Conservation (phyloP, 2,888 invertebrate genomes). For the Chymomyza amoena region DNA sequence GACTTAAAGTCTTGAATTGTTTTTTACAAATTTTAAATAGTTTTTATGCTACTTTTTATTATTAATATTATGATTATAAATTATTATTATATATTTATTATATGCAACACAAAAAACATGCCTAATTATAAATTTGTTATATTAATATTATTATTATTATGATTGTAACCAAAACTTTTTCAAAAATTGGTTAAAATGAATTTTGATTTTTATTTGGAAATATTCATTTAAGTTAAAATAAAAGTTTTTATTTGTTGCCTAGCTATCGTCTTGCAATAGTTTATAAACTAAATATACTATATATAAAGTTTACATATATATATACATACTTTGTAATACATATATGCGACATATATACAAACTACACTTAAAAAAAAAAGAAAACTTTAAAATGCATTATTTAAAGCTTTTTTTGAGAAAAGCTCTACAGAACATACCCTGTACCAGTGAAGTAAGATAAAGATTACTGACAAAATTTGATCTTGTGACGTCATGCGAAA, state of each 20-base stretch:
- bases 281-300: slow-evolving; percentile 19
- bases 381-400: slow-evolving; percentile 22
- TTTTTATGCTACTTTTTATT: slow-evolving; percentile 11
- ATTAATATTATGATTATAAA: slow-evolving; percentile 41
- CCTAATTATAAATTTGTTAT: slow-evolving; percentile 43
- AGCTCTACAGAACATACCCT: slow-evolving; percentile 1
- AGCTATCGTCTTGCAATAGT: not conserved
- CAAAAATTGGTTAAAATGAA: slow-evolving; percentile 49
- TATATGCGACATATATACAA: slow-evolving; percentile 23
- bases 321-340: slow-evolving; percentile 15
- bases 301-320: slow-evolving; percentile 28
- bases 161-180: slow-evolving; percentile 27
- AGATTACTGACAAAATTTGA: no score
- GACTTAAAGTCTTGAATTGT: slow-evolving; percentile 61
- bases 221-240: slow-evolving; percentile 46
- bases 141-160: slow-evolving; percentile 31
- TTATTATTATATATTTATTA: slow-evolving; percentile 47
- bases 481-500: no score
- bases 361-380: slow-evolving; percentile 20
- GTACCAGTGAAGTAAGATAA: slow-evolving; percentile 20
- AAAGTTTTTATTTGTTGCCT: not conserved
- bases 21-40: slow-evolving; percentile 42
- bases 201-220: slow-evolving; percentile 58
- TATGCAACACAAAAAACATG: not conserved
- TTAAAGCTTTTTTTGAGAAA: slow-evolving; percentile 12